Evolutionary conservation across 2,113 vertebrate genomes (phyloP).

Genomic region (Rhinogobius similis): DNA sequence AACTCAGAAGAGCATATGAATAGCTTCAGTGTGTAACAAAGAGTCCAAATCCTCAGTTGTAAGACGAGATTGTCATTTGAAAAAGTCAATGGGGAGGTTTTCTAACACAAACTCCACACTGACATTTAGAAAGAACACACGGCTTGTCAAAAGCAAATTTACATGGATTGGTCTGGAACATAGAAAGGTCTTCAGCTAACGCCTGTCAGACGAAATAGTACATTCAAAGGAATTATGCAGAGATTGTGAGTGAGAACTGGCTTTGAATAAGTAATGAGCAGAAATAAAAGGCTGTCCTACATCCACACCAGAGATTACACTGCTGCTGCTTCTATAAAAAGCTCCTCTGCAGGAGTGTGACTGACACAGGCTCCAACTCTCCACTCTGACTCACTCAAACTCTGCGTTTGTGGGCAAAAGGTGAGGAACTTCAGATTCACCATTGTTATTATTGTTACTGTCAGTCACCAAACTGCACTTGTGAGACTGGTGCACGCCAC

Average conservation of each 20-base stretch:
- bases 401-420: constrained; percentile 50
- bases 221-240: constrained; percentile 45
- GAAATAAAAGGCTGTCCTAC: constrained; percentile 68
- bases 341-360: constrained; percentile 65
- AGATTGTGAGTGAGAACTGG: constrained; percentile 55
- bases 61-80: neutral
- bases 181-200: constrained; percentile 17
- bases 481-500: constrained; percentile 35
- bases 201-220: constrained; percentile 27
- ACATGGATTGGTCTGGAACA: constrained; percentile 2
- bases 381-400: constrained; percentile 19
- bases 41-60: neutral
- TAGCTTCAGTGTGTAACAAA: neutral
- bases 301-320: constrained; percentile 70
- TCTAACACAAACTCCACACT: neutral
- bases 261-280: constrained; percentile 69
- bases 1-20: too few relatives aligned
- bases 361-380: constrained; percentile 46
- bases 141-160: constrained; percentile 6
- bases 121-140: constrained; percentile 25
- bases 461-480: constrained; percentile 44
- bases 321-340: constrained; percentile 72
- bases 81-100: constrained; percentile 1
- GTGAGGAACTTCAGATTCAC: constrained; percentile 50
- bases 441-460: constrained; percentile 47